phyloP scores from a whole-genome alignment of 2,888 invertebrate species.

The Cephus runcator region DNA sequence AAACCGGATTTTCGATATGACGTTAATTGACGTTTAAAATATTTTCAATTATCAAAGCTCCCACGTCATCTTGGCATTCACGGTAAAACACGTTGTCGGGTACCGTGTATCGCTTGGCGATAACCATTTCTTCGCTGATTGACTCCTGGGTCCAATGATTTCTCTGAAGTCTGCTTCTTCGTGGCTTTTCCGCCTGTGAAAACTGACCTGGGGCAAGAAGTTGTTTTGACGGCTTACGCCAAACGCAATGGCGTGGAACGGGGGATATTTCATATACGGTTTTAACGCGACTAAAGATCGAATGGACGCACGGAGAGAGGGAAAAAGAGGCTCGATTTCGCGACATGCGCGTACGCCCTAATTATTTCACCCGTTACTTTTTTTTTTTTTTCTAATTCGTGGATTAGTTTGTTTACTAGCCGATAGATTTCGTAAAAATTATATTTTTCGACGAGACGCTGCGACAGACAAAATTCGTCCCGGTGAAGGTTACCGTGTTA shows the following conservation, averaged over 20 bases:
- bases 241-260: background rate
- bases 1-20: background rate
- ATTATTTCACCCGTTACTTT: too few species aligned
- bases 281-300: too few species aligned
- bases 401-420: too few species aligned
- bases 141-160: background rate
- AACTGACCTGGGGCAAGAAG: background rate
- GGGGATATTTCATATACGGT: background rate
- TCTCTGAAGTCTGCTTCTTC: background rate
- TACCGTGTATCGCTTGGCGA: background rate
- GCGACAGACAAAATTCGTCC: too few species aligned
- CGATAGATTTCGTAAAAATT: too few species aligned
- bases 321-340: too few species aligned
- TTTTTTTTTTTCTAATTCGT: too few species aligned
- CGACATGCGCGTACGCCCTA: too few species aligned
- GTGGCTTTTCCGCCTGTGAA: background rate
- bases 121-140: background rate
- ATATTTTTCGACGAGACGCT: too few species aligned
- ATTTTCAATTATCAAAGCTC: background rate
- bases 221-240: background rate
- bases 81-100: background rate
- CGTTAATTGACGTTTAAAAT: background rate
- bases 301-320: too few species aligned
- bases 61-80: background rate
- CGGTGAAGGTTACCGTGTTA: too few species aligned